Conservation (phyloP, 2,113 vertebrate species). For the Myodes glareolus region DNA sequence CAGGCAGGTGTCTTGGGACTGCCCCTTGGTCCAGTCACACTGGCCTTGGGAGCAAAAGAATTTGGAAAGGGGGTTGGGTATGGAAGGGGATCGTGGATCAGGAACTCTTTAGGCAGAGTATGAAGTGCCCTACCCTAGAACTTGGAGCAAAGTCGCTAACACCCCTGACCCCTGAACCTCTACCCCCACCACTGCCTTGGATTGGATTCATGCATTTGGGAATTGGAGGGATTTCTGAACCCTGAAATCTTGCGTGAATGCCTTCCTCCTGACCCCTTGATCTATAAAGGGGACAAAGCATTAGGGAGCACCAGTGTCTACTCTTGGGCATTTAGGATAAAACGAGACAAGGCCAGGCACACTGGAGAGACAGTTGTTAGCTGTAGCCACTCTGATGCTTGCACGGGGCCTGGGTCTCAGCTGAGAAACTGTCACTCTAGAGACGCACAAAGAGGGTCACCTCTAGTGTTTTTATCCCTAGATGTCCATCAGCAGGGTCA, state of each 20-base stretch:
- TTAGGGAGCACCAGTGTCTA: not conserved
- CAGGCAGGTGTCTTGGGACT: not conserved
- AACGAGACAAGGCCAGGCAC: not conserved
- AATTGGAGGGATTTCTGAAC: not conserved
- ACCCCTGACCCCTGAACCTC: not conserved
- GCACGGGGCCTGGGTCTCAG: not conserved
- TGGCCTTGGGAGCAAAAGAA: not conserved
- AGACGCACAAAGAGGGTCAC: slow-evolving; percentile 50
- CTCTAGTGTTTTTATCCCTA: slow-evolving; percentile 44
- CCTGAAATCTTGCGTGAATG: not conserved
- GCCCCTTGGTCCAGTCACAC: not conserved
- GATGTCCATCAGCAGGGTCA: not conserved
- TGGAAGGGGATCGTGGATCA: not conserved
- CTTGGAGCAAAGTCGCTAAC: not conserved
- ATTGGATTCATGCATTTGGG: not conserved
- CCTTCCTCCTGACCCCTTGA: not conserved
- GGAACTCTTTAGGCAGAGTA: not conserved
- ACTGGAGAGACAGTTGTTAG: not conserved
- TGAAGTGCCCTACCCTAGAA: not conserved
- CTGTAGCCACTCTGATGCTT: not conserved
- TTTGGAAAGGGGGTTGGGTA: not conserved
- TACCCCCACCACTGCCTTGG: not conserved
- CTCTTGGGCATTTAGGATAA: not conserved
- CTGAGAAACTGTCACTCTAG: not conserved
- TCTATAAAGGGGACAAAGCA: not conserved